Evolutionary conservation across 2,113 vertebrate species (phyloP).

Genomic region (Parus major): DNA sequence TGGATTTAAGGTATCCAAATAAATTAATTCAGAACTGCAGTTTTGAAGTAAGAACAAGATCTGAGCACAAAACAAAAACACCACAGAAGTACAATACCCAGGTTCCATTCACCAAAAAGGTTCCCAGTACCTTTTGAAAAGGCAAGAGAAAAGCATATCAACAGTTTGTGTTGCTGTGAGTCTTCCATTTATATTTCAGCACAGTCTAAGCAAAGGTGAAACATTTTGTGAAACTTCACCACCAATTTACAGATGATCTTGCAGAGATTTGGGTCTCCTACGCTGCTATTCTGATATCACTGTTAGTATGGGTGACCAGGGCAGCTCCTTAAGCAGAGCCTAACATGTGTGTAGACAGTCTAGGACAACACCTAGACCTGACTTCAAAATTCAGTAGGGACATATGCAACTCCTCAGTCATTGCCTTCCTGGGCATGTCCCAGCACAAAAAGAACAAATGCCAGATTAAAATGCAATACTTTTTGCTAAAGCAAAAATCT

Average conservation of each 20-base stretch:
- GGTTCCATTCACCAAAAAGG: background rate
- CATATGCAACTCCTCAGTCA: background rate
- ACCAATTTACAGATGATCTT: background rate
- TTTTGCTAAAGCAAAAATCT: background rate
- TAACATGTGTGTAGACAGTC: accelerated
- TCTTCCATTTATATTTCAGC: background rate
- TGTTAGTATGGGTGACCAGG: background rate
- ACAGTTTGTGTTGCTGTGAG: background rate
- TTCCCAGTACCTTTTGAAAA: background rate
- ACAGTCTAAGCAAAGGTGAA: background rate
- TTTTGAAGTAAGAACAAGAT: background rate
- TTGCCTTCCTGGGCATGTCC: accelerated
- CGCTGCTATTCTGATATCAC: background rate
- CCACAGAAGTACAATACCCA: background rate
- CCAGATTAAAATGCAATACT: background rate
- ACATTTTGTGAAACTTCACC: background rate
- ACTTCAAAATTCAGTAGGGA: background rate
- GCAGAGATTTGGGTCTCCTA: background rate
- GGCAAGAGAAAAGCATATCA: background rate
- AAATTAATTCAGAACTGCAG: background rate
- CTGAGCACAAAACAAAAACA: background rate
- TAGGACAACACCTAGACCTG: background rate
- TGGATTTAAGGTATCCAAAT: background rate
- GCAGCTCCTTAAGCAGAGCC: background rate
- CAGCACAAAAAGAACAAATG: background rate